Evolutionary conservation across 2,113 vertebrate genomes (phyloP), one percentile per base, ranked within the genome.

Genomic region (Loxodonta africana): DNA sequence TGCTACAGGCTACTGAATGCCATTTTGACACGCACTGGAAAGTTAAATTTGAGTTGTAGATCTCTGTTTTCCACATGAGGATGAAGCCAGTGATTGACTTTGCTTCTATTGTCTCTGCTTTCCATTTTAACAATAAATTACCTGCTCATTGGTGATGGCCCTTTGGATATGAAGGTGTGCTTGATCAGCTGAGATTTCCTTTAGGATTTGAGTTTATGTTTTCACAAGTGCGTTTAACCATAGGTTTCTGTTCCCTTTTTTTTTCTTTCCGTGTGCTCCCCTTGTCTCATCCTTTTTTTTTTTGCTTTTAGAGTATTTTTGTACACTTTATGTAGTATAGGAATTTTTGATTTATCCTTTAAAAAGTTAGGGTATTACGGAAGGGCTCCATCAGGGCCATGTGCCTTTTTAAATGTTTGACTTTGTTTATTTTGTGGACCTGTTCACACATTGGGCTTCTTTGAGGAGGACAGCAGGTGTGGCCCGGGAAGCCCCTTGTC

Each of bases 241-340:
- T 12, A 91, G 25, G 26, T 67, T 83, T 90, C 78, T 15, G 17
- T 87, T 81, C 8, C 74, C 20, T 76, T 20, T 67, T 20, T 67
- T 62, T 1, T 2, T 15, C 57, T 46, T 73, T 94, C 63, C n/a
- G 12, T 89, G 57, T 84, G 53, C 67, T 10, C 8, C 26, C 44
- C 33, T 94, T 82, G 60, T 82, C 71, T 94, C 12, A 71, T 83
- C 33, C 65, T 20, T 80, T 78, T 93, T 82, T 85, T 86, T 57
- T 37, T 30, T 67, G 88, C 26, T 67, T 67, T 26, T 15, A 67
- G 26, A 82, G 82, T 86, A 76, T 74, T 76, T 78, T 30, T 84
- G 51, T 95, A 89, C 1, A 60, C 20, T 89, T 74, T 57, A 67
- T 33, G n/a, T 84, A 73, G 67, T 28, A 37, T 17, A 21, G 65